These are phyloP conservation scores for Caenorhabditis drosophilae DNA, from an alignment of 2,888 invertebrate species.

Conservation along the genomic window DNA sequence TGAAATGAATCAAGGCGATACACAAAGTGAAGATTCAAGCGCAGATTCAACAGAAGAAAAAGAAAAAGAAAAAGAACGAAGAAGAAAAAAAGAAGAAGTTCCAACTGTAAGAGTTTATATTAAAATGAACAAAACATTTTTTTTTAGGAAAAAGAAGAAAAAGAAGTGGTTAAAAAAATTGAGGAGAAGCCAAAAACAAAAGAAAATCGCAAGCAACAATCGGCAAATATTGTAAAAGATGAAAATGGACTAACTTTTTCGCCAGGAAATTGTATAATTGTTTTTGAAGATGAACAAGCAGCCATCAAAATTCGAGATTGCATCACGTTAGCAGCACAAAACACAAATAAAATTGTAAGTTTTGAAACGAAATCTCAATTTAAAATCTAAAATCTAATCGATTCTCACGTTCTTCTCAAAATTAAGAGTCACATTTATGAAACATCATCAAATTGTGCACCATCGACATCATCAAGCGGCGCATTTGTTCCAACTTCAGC, in stretches of 20 bases:
- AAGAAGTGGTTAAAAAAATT: background rate
- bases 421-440: no score
- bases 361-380: background rate
- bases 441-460: background rate
- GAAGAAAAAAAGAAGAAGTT: conserved; percentile 4
- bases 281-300: background rate
- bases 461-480: background rate
- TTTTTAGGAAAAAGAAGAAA: conserved; percentile 2
- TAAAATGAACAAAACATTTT: no score
- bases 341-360: background rate
- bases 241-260: no score
- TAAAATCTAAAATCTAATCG: no score
- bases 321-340: background rate
- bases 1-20: conserved; percentile 14
- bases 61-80: conserved; percentile 5
- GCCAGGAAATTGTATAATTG: conserved; percentile 2
- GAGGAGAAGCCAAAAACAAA: conserved; percentile 3
- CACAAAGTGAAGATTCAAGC: conserved; percentile 7
- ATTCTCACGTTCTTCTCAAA: no score
- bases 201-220: background rate
- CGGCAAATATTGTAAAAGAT: no score
- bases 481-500: background rate
- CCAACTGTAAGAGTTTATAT: no score
- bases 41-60: conserved; percentile 8
- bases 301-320: background rate